Evolutionary conservation across 2,113 vertebrate genomes (phyloP).

Genomic region (Catharus minimus): DNA sequence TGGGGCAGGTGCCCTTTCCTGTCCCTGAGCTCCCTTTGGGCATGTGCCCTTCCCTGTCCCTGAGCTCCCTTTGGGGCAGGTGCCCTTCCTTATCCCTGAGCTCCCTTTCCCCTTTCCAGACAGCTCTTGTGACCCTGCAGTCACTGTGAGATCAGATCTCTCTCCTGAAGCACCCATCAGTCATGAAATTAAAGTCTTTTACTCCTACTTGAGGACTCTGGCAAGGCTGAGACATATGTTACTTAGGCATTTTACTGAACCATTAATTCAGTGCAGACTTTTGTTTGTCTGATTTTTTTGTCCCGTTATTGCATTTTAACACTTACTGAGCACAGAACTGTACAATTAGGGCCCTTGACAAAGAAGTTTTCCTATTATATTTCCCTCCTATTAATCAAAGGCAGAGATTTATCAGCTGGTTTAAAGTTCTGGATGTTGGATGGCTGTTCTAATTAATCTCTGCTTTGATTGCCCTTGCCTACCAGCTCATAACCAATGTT

Average conservation of each 20-base stretch:
- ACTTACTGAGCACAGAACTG: neutral
- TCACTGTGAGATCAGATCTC: neutral
- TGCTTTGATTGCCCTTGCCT: neutral
- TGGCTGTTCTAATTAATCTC: neutral
- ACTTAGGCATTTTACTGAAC: conserved; percentile 5
- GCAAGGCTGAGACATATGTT: conserved; percentile 33
- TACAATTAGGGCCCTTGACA: neutral
- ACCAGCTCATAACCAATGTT: neutral
- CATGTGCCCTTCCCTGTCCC: too few species aligned
- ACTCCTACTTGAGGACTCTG: conserved; percentile 5
- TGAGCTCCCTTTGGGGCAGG: too few species aligned
- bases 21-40: neutral
- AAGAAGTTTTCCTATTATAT: neutral
- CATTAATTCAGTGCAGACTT: neutral
- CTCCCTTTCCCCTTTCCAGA: neutral
- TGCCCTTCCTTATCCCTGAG: too few species aligned
- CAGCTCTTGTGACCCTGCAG: neutral
- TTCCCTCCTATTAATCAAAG: neutral
- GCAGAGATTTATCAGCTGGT: neutral
- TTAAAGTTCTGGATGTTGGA: neutral
- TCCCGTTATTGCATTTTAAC: neutral
- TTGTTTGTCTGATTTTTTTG: neutral
- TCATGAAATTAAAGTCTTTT: conserved; percentile 1
- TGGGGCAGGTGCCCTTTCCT: too few species aligned
- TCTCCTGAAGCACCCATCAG: neutral